These are phyloP conservation scores for Hiodon tergisus DNA, from an alignment of 2,113 vertebrate genomes.

Conservation along the genomic window DNA sequence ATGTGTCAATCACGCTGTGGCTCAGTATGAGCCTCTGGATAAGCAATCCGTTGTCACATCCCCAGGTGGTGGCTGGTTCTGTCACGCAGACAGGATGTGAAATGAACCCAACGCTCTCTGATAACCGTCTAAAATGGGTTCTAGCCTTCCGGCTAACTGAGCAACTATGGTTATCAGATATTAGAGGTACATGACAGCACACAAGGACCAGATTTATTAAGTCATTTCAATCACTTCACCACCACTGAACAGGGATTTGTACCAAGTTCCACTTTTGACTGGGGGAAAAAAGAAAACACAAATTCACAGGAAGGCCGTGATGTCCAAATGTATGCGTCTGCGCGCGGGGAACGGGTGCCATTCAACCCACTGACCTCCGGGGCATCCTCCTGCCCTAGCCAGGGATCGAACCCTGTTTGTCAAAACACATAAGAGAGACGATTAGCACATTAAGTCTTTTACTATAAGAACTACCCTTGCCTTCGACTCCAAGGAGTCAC, in stretches of 20 bases:
- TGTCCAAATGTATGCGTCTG: too few relatives aligned
- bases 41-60: conserved; percentile 37
- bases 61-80: conserved; percentile 33
- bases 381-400: too few relatives aligned
- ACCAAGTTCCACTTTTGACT: conserved; percentile 5
- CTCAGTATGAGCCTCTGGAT: conserved; percentile 54
- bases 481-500: too few relatives aligned
- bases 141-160: conserved; percentile 40
- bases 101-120: conserved; percentile 59
- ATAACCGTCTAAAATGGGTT: conserved; percentile 56
- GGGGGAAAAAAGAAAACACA: conserved; percentile 2
- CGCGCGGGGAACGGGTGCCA: too few relatives aligned
- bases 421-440: too few relatives aligned
- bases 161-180: conserved; percentile 45
- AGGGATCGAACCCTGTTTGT: too few relatives aligned
- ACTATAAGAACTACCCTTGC: too few relatives aligned
- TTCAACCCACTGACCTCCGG: too few relatives aligned
- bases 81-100: conserved; percentile 32
- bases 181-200: conserved; percentile 24
- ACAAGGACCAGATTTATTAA: conserved; percentile 36
- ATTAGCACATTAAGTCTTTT: too few relatives aligned
- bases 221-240: conserved; percentile 28
- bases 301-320: background rate
- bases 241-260: conserved; percentile 6
- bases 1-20: conserved; percentile 64